A percentile compares a stretch with the other conserved stretches of the same genome.
Conservation (phyloP, 2,113 vertebrate species). For the Cinclus cinclus region DNA sequence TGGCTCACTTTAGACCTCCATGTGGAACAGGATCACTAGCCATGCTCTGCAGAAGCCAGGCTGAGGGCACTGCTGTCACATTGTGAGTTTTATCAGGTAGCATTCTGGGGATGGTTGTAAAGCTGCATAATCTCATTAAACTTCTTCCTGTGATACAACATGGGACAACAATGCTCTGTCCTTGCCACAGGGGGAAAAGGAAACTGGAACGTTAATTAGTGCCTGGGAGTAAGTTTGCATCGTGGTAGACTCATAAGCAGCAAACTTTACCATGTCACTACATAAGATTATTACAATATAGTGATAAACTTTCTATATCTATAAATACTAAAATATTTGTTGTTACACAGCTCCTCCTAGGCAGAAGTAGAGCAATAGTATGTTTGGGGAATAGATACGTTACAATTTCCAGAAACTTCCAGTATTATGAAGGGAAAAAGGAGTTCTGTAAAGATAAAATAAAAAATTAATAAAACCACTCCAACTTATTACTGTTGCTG, state of each 20-base stretch:
- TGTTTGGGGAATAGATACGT: accelerated
- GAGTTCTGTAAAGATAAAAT: not conserved
- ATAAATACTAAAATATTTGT: not conserved
- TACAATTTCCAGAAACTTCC: not conserved
- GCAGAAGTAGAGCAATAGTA: not conserved
- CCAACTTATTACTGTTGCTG: not conserved
- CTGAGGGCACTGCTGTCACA: not conserved
- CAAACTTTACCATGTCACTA: not conserved
- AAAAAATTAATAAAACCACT: not conserved
- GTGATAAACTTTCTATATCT: not conserved
- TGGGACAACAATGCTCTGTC: not conserved
- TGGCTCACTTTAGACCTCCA: not conserved
- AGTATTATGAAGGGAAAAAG: not conserved
- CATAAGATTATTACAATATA: not conserved
- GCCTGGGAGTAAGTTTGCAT: not conserved
- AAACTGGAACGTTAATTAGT: not conserved
- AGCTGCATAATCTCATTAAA: not conserved
- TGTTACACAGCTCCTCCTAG: not conserved
- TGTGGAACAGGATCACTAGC: accelerated
- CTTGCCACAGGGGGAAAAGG: not conserved
- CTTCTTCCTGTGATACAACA: not conserved
- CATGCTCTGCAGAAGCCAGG: not conserved
- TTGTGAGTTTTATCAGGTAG: not conserved
- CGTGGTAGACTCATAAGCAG: not conserved
- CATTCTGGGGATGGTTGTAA: not conserved